Conservation (phyloP, 2,113 vertebrate genomes). For the Phasianus colchicus region DNA sequence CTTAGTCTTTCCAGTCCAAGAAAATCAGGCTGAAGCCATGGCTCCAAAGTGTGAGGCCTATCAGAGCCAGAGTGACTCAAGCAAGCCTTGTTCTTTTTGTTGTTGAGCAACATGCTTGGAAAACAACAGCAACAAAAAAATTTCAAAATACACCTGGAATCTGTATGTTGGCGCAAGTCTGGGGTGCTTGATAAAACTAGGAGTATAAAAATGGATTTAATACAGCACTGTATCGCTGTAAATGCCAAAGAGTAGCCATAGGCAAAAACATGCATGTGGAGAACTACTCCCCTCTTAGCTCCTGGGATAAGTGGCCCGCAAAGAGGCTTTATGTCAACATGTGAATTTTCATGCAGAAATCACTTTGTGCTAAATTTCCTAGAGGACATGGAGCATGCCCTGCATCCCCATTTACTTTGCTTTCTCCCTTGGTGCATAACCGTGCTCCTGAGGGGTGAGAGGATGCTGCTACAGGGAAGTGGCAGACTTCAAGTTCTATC, state of each 20-base stretch:
- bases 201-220: background rate
- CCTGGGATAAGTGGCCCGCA: background rate
- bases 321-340: background rate
- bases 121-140: background rate
- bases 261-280: background rate
- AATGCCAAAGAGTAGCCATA: background rate
- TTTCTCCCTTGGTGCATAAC: fast-evolving
- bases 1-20: background rate
- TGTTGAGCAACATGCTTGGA: background rate
- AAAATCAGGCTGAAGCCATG: background rate
- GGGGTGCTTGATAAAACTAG: background rate
- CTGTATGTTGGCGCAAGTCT: background rate
- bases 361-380: background rate
- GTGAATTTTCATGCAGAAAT: background rate
- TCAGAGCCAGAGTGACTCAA: background rate
- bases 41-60: background rate
- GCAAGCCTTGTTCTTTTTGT: background rate
- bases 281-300: background rate
- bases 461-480: background rate
- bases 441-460: background rate
- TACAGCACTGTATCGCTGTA: background rate
- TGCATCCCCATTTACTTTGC: background rate
- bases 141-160: background rate
- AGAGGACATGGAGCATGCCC: background rate
- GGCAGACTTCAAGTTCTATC: background rate